Conservation (phyloP, 2,797 vertebrate species). For the Nyctalus aviator region DNA sequence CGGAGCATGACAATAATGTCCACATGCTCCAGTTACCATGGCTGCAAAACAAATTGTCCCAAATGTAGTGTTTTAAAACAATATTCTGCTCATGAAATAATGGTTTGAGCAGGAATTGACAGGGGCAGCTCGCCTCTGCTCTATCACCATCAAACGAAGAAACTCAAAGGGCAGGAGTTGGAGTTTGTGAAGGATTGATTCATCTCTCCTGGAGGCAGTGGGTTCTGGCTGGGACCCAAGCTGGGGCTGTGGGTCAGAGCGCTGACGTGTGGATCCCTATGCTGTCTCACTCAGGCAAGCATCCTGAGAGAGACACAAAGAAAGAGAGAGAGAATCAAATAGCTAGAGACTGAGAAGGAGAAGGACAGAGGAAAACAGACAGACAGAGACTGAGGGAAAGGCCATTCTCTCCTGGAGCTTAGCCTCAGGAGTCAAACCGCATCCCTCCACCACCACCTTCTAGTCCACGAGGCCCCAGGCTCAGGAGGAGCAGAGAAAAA, state of each 20-base stretch:
- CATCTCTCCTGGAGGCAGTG: accelerated
- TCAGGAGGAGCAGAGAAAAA: not conserved
- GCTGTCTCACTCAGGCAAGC: not conserved
- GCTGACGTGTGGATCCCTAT: accelerated
- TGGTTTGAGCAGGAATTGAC: not conserved
- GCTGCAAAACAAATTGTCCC: not conserved
- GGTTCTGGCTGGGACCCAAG: not conserved
- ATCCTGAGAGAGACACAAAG: too few species aligned
- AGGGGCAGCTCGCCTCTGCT: not conserved
- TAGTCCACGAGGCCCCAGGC: not conserved
- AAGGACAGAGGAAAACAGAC: not conserved
- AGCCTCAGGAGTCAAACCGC: not conserved
- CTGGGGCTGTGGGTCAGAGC: not conserved
- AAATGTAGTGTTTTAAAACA: not conserved
- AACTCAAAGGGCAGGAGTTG: not conserved
- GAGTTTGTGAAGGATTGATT: not conserved
- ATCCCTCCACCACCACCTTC: not conserved
- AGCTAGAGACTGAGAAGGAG: not conserved
- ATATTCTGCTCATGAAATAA: not conserved
- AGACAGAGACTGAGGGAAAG: not conserved
- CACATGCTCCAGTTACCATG: not conserved
- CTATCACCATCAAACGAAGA: not conserved
- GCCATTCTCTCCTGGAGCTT: not conserved
- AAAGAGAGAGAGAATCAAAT: not conserved
- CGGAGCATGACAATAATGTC: not conserved